Conservation (phyloP, 2,113 vertebrate genomes). For the Puntigrus tetrazona region DNA sequence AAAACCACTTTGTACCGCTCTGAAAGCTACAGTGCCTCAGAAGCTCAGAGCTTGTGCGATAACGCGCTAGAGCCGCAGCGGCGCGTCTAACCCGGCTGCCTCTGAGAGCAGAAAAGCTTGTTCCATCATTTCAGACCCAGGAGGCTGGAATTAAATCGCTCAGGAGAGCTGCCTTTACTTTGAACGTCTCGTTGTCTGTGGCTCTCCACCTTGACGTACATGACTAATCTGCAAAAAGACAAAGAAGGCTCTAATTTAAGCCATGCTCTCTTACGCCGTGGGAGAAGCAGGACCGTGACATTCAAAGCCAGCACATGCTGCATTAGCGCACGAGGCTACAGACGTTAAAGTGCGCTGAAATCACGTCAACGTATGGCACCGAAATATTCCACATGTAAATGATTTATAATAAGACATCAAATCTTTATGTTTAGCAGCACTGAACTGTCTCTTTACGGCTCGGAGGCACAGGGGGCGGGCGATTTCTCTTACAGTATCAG, state of each 20-base stretch:
- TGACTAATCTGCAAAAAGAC: constrained; percentile 37
- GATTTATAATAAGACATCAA: constrained; percentile 12
- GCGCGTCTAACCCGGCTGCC: neutral
- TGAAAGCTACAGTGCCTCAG: constrained; percentile 7
- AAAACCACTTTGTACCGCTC: constrained; percentile 1
- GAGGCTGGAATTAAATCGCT: constrained; percentile 30
- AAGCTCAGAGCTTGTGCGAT: neutral
- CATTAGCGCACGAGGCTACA: constrained; percentile 2
- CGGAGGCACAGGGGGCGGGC: neutral
- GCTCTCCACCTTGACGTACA: constrained; percentile 14
- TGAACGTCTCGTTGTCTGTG: constrained; percentile 7
- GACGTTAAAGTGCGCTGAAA: constrained; percentile 13
- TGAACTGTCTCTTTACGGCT: neutral
- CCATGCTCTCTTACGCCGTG: neutral
- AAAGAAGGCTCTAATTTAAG: neutral
- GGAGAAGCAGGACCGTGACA: neutral
- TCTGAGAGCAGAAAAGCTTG: neutral
- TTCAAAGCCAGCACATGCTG: constrained; percentile 1
- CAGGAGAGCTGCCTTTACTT: constrained; percentile 19
- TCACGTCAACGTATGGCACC: neutral
- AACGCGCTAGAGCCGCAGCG: neutral
- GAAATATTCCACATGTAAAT: constrained; percentile 11
- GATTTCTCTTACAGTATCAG: constrained; percentile 37
- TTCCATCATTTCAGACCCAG: constrained; percentile 39
- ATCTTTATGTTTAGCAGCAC: constrained; percentile 16